These are phyloP conservation scores for Sebastes hopkinsi DNA, from an alignment of 2,797 vertebrate species.

Conservation along the genomic window DNA sequence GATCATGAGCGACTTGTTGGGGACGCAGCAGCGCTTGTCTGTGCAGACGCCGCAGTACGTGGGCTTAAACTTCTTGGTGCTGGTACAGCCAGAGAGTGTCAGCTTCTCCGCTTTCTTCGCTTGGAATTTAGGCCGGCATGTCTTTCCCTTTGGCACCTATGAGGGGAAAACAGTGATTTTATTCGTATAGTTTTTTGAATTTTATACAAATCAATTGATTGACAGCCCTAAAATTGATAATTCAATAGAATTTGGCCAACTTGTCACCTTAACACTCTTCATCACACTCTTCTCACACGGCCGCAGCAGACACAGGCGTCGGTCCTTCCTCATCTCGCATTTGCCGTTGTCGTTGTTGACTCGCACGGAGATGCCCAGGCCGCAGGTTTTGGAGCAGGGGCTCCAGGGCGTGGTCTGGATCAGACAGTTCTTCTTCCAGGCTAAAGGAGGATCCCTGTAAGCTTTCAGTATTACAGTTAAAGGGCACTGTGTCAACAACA, in stretches of 20 bases:
- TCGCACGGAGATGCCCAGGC: constrained; percentile 91
- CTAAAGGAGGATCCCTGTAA: constrained; percentile 92
- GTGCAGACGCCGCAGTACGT: constrained; percentile 91
- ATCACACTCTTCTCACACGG: constrained; percentile 85
- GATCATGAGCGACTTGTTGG: constrained; percentile 89
- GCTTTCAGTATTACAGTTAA: constrained; percentile 86
- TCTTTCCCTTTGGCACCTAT: constrained; percentile 91
- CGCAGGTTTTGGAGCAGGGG: constrained; percentile 92
- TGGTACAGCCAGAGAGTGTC: constrained; percentile 90
- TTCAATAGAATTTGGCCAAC: not conserved
- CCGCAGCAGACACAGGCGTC: constrained; percentile 89
- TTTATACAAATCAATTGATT: not conserved
- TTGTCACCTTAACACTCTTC: constrained; percentile 87
- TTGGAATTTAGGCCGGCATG: constrained; percentile 89
- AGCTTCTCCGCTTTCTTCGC: constrained; percentile 88
- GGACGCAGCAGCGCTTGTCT: constrained; percentile 93
- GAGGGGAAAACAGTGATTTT: not conserved
- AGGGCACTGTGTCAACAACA: constrained; percentile 72
- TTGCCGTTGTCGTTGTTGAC: constrained; percentile 92
- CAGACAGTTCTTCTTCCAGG: constrained; percentile 93
- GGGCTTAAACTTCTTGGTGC: constrained; percentile 86
- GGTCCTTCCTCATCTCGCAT: constrained; percentile 93
- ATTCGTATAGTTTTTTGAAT: not conserved
- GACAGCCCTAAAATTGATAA: too few species aligned
- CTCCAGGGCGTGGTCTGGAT: constrained; percentile 95